A percentile compares a stretch with the other conserved stretches of the same genome.
Conservation (phyloP, 2,797 vertebrate species). For the Kryptopterus vitreolus region DNA sequence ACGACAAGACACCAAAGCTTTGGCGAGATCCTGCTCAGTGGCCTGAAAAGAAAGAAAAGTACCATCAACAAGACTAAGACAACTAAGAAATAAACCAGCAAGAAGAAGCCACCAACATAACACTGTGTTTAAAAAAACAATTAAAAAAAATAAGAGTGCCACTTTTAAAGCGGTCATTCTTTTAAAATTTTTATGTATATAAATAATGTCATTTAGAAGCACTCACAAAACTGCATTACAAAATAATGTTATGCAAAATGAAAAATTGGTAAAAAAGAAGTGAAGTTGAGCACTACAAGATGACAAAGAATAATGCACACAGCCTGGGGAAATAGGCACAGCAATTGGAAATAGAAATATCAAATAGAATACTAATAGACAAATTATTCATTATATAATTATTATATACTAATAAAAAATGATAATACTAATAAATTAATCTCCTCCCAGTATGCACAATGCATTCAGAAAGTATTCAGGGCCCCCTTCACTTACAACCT, state of each 20-base stretch:
- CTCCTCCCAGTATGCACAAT: too few species aligned
- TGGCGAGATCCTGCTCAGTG: slow-evolving; percentile 54
- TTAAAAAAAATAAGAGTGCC: neutral
- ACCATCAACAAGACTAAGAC: neutral
- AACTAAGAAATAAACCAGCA: too few species aligned
- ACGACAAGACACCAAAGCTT: slow-evolving; percentile 54
- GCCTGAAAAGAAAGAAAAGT: slow-evolving; percentile 54
- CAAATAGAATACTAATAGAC: too few species aligned
- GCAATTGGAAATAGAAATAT: too few species aligned
- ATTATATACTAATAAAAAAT: too few species aligned
- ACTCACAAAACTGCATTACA: neutral
- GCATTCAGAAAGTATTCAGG: too few species aligned
- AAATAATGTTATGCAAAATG: neutral
- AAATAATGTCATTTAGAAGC: neutral
- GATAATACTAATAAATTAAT: too few species aligned
- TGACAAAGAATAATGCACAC: neutral
- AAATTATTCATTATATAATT: too few species aligned
- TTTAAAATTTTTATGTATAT: neutral
- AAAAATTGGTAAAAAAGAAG: neutral
- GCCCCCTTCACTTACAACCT: too few species aligned
- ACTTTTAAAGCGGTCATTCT: neutral
- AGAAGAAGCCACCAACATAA: too few species aligned
- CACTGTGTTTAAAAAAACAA: too few species aligned
- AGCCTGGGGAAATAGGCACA: too few species aligned
- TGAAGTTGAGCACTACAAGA: neutral